A percentile compares a stretch with the other conserved stretches of the same genome.
Evolutionary conservation across 2,113 vertebrate genomes (phyloP).

Genomic region (Macquaria ambigua): DNA sequence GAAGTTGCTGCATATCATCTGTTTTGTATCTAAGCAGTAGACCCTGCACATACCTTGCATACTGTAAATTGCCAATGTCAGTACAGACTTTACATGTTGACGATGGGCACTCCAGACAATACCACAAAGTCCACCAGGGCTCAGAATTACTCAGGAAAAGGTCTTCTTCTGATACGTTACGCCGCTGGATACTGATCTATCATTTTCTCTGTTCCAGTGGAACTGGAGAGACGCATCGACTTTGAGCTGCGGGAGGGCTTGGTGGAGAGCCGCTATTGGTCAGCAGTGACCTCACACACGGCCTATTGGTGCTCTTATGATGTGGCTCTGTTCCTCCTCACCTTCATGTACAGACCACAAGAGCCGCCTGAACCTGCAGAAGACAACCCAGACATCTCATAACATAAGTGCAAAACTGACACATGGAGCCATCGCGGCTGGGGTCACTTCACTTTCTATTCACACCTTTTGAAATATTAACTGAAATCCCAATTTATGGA

Average conservation of each 20-base stretch:
- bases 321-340: constrained; percentile 94
- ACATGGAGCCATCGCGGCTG: neutral
- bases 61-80: neutral
- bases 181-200: neutral
- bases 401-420: constrained; percentile 17
- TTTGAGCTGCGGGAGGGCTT: constrained; percentile 96
- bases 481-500: neutral
- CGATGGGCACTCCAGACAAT: neutral
- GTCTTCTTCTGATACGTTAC: neutral
- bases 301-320: constrained; percentile 98
- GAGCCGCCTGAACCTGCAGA: constrained; percentile 67
- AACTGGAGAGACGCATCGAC: constrained; percentile 94
- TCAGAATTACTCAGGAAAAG: neutral
- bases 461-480: constrained; percentile 2
- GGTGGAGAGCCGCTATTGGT: constrained; percentile 98
- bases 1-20: neutral
- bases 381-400: constrained; percentile 70
- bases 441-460: constrained; percentile 35
- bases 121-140: neutral
- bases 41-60: neutral
- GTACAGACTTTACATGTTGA: neutral
- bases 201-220: constrained; percentile 82
- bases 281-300: constrained; percentile 95
- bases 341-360: constrained; percentile 93
- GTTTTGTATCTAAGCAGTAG: neutral